A percentile compares a stretch with the other conserved stretches of the same genome.
Evolutionary conservation across 2,797 vertebrate genomes (phyloP).

Genomic region (Acomys russatus): DNA sequence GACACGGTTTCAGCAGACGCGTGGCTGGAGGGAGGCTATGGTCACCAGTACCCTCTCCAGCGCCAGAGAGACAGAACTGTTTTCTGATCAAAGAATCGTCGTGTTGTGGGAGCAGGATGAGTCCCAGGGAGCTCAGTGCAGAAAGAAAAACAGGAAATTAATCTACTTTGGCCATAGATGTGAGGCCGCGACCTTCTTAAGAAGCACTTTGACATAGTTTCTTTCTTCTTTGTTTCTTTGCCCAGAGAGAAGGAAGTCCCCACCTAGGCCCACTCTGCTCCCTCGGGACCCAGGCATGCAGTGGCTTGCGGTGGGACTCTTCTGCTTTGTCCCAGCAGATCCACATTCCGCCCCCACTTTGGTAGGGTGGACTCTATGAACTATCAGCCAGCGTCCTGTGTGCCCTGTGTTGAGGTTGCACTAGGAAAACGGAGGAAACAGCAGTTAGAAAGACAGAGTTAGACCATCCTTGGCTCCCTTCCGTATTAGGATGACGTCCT

Average conservation of each 20-base stretch:
- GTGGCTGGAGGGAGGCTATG: not conserved
- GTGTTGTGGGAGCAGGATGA: not conserved
- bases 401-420: not conserved
- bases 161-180: not conserved
- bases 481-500: not conserved
- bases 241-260: not conserved
- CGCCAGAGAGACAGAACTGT: not conserved
- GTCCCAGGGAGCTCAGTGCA: not conserved
- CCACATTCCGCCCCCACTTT: not conserved
- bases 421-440: not conserved
- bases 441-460: not conserved
- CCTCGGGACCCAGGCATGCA: not conserved
- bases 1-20: not conserved
- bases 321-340: not conserved
- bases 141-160: not conserved
- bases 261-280: not conserved
- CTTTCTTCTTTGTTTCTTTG: not conserved
- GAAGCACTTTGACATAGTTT: not conserved
- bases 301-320: not conserved
- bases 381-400: not conserved
- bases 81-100: not conserved
- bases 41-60: not conserved
- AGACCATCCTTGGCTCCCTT: not conserved
- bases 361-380: not conserved
- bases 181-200: not conserved